Evolutionary conservation across 2,113 vertebrate species (phyloP).

Genomic region (Vidua macroura): DNA sequence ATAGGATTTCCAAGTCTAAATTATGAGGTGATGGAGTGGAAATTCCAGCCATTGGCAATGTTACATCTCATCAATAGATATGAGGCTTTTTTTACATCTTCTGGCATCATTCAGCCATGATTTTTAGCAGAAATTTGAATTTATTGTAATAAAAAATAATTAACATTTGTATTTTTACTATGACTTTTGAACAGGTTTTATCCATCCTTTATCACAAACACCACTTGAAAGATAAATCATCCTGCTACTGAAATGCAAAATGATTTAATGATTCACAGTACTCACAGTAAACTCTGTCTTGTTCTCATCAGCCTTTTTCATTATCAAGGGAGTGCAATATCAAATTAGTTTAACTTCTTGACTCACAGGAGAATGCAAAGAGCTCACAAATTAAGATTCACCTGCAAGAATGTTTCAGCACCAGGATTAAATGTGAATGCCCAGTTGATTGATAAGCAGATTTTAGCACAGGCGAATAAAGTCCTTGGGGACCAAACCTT

Average conservation of each 20-base stretch:
- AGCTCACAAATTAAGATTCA: slow-evolving; percentile 13
- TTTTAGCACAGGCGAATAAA: neutral
- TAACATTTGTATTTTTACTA: neutral
- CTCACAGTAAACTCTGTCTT: neutral
- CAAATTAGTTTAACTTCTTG: neutral
- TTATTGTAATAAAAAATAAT: neutral
- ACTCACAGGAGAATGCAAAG: neutral
- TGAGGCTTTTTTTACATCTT: neutral
- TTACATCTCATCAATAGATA: neutral
- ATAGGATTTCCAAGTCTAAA: neutral
- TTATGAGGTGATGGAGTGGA: neutral
- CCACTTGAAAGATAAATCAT: neutral
- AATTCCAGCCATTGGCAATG: neutral
- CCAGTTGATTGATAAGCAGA: slow-evolving; percentile 1
- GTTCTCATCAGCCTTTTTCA: slow-evolving; percentile 1
- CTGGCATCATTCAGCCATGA: neutral
- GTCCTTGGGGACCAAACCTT: neutral
- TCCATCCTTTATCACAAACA: neutral
- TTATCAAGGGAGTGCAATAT: neutral
- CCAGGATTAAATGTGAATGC: neutral
- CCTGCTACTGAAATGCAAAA: neutral
- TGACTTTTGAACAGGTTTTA: neutral
- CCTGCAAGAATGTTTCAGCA: neutral
- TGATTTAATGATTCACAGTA: neutral
- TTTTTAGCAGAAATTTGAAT: neutral